These are phyloP conservation scores for Myotis findleyi DNA, from an alignment of 2,797 vertebrate species.

Conservation along the genomic window DNA sequence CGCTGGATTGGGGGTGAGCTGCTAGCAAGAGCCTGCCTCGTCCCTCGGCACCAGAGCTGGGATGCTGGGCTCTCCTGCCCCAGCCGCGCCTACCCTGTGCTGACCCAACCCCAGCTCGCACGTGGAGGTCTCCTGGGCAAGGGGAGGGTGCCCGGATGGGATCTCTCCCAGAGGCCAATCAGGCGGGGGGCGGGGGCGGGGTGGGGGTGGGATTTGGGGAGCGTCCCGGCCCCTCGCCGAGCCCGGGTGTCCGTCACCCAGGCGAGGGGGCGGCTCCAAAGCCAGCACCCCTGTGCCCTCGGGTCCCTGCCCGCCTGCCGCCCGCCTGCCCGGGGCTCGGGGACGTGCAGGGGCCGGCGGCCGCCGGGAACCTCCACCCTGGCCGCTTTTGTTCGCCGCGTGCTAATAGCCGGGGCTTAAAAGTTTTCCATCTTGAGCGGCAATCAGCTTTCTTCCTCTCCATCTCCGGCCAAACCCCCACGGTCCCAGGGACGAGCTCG, in stretches of 20 bases:
- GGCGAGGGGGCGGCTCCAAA: not conserved
- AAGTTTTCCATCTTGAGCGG: conserved; percentile 86
- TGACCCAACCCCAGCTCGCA: not conserved
- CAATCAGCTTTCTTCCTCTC: conserved; percentile 82
- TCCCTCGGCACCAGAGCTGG: not conserved
- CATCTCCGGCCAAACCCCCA: conserved; percentile 87
- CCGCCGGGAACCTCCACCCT: conserved; percentile 7
- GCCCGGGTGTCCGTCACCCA: not conserved
- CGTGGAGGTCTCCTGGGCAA: not conserved
- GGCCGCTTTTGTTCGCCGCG: conserved; percentile 76
- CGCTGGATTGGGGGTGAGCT: not conserved
- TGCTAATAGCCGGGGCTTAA: conserved; percentile 83
- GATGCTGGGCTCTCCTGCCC: not conserved
- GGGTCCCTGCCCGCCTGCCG: not conserved
- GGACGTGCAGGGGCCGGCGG: not conserved
- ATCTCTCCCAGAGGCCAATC: not conserved
- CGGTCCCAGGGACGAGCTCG: conserved; percentile 87
- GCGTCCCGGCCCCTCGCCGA: not conserved
- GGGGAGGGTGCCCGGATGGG: not conserved
- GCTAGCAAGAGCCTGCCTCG: not conserved
- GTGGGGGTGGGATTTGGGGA: not conserved
- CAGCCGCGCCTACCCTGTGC: not conserved
- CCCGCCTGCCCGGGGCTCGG: not conserved
- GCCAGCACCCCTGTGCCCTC: not conserved
- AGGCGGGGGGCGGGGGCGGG: too few species aligned